Evolutionary conservation across 1,140 invertebrate species (phyloP), one percentile per base, ranked within the genome.

Genomic region (Akabosia matsudoensis): DNA sequence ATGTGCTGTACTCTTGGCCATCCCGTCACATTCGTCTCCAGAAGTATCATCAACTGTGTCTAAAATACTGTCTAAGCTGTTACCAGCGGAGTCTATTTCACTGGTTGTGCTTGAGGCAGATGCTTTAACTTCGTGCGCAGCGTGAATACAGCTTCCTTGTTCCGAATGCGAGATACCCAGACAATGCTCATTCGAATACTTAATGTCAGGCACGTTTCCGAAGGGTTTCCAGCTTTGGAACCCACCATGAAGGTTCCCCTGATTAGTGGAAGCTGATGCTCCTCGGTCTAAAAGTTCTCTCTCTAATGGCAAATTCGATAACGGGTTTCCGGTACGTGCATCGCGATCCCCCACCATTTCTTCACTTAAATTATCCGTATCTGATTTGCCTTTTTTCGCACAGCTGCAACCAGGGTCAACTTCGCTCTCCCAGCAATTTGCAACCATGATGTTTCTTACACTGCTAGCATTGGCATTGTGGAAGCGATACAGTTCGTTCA

Each of bases 401-500:
- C 33, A 10, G 33, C 22, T 24, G 7, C 37, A 33, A 72, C 70
- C 24, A 28, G 22, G 16, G n/a, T 72, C 33, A 4, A 31, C 70
- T 13, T n/a, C n/a, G n/a, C 28, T 37, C 26, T 72, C 33, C 37
- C n/a, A 13, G 84, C 90, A 91, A 83, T 91, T 90, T 0, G 91
- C 90, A n/a, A 92, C 86, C 87, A 91, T 89, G 71, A 92, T 87
- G n/a, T 90, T 88, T 73, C 92, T 87, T 37, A 94, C 89, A 0
- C 92, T 93, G 78, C 24, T 93, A 1, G 92, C 92, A 85, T 93
- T 94, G 3, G 88, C 87, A 85, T 95, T 95, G 82, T 92, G 92
- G 84, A 95, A 94, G 75, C 87, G 86, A 83, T 91, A 95, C 52
- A 94, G 84, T 80, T 90, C 89, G 83, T 90, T 92, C 84, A 93